Percentiles rank a stretch among this genome's conserved stretches.
phyloP scores from a whole-genome alignment of 2,797 vertebrate genomes.

The Notolepis coatsorum region DNA sequence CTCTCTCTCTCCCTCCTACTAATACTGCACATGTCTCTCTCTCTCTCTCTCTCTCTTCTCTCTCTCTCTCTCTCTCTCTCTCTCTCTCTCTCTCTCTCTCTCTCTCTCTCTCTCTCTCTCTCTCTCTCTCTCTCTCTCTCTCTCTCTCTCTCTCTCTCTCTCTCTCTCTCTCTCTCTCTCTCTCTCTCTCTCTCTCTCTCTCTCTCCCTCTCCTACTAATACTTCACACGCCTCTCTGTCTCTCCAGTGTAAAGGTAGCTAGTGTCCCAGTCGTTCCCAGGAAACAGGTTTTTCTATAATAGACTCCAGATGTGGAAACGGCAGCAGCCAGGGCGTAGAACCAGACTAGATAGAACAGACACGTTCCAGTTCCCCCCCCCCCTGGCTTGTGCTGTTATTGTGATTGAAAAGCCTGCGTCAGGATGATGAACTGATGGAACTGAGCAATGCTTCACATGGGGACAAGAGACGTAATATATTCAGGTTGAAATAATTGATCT shows the following conservation, averaged over 20 bases:
- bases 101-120: conserved; percentile 9
- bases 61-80: no score
- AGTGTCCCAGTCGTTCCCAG: conserved; percentile 12
- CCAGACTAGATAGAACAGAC: conserved; percentile 15
- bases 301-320: conserved; percentile 49
- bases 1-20: neutral
- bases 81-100: conserved; percentile 10
- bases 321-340: conserved; percentile 13
- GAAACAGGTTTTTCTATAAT: conserved; percentile 41
- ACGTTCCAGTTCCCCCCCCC: no score
- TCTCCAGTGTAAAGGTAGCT: conserved; percentile 12
- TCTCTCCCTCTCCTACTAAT: no score
- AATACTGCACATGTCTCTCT: conserved; percentile 43
- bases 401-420: no score
- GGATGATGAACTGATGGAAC: no score
- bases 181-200: conserved; percentile 14
- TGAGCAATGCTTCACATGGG: no score
- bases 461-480: no score
- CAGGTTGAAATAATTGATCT: no score
- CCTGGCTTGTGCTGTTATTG: no score
- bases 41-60: neutral
- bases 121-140: conserved; percentile 8
- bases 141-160: neutral
- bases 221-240: no score
- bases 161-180: neutral